Evolutionary conservation across 2,797 vertebrate species (phyloP).

Genomic region (Neopelma chrysocephalum): DNA sequence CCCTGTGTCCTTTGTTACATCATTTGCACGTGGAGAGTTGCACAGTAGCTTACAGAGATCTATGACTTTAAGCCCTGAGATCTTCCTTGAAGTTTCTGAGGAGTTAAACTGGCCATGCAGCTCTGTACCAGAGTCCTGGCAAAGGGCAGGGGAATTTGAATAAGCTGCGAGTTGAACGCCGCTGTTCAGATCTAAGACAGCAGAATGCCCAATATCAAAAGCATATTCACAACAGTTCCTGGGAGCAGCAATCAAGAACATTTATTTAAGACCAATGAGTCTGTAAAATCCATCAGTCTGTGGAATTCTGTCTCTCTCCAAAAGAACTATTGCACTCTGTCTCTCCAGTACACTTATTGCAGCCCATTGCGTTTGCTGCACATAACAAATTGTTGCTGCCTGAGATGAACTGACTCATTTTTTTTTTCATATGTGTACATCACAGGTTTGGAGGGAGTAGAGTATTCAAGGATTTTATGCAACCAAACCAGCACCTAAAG

Average conservation of each 20-base stretch:
- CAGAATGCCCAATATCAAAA: not conserved
- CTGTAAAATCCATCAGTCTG: not conserved
- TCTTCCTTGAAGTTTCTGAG: not conserved
- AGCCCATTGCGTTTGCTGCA: not conserved
- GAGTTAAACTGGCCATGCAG: not conserved
- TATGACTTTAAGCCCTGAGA: not conserved
- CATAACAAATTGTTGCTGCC: not conserved
- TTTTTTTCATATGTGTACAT: not conserved
- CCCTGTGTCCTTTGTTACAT: too few relatives aligned
- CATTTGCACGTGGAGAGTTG: not conserved
- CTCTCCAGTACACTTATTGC: not conserved
- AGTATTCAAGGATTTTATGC: not conserved
- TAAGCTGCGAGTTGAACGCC: not conserved
- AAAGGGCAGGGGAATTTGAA: not conserved
- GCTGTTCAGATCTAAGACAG: not conserved
- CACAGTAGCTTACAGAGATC: not conserved
- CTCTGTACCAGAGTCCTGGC: not conserved
- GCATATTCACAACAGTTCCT: not conserved
- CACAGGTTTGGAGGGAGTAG: not conserved
- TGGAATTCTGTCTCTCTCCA: not conserved
- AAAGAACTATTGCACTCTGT: not conserved
- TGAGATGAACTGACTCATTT: not conserved
- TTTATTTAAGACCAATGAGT: not conserved
- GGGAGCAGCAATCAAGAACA: not conserved
- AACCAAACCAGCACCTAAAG: not conserved